phyloP scores from a whole-genome alignment of 2,797 vertebrate genomes.

The Schizopygopsis pylzovi region DNA sequence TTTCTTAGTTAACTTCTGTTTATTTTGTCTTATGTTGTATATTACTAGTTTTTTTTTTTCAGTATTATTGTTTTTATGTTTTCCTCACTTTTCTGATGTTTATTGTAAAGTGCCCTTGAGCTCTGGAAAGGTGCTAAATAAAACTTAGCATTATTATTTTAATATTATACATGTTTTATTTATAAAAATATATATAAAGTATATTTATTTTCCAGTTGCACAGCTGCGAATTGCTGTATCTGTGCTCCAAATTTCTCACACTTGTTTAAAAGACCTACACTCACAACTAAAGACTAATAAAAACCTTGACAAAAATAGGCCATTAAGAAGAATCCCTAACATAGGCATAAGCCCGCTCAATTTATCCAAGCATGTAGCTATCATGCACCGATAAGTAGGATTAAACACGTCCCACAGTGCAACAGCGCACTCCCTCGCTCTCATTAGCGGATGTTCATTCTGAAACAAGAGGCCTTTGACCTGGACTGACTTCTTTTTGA shows the following conservation, averaged over 20 bases:
- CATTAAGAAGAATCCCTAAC: constrained; percentile 36
- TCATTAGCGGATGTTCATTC: constrained; percentile 24
- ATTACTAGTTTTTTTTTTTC: no score
- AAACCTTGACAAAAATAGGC: constrained; percentile 30
- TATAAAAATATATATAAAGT: neutral
- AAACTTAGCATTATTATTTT: no score
- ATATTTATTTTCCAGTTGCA: neutral
- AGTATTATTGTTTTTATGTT: no score
- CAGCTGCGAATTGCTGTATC: neutral
- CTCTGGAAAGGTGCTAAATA: no score
- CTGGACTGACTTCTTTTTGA: constrained; percentile 18
- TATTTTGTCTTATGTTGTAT: no score
- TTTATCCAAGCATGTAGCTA: constrained; percentile 58
- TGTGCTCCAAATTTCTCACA: neutral
- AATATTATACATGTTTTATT: no score
- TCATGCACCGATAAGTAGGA: constrained; percentile 52
- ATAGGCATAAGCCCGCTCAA: constrained; percentile 50
- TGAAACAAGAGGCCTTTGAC: neutral
- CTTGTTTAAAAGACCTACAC: neutral
- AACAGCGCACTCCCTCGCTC: neutral
- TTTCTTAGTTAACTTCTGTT: no score
- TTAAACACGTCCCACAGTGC: constrained; percentile 45
- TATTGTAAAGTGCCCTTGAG: no score
- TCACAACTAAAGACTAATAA: neutral
- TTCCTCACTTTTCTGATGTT: no score